Evolutionary conservation across 2,888 invertebrate genomes (phyloP).

Genomic region (Caenorhabditis becei): DNA sequence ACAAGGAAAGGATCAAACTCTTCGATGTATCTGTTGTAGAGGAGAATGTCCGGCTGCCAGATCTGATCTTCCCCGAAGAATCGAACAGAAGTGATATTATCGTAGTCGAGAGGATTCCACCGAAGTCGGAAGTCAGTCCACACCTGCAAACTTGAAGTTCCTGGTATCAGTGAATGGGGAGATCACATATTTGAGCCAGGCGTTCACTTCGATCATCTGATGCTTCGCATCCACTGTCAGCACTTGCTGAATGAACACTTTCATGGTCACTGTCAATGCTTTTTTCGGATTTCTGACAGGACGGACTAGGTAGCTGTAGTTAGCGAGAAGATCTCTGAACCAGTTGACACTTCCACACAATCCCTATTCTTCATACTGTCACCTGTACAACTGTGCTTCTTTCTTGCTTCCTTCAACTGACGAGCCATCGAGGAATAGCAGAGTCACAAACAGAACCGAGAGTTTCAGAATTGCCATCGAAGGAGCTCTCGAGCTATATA

Average conservation of each 20-base stretch:
- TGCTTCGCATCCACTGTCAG: conserved; percentile 82
- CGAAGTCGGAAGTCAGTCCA: conserved; percentile 73
- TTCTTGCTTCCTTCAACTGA: conserved; percentile 56
- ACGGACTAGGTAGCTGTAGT: conserved; percentile 73
- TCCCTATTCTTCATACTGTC: not conserved
- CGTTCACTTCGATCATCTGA: conserved; percentile 77
- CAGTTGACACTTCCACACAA: not conserved
- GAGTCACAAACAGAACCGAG: conserved; percentile 3
- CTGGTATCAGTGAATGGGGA: too few species aligned
- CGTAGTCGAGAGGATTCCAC: conserved; percentile 74
- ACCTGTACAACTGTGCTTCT: conserved; percentile 67
- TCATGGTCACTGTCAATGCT: conserved; percentile 71
- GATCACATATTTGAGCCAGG: conserved; percentile 76
- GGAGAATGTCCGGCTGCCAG: conserved; percentile 76
- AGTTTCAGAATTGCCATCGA: conserved; percentile 24
- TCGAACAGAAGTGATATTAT: conserved; percentile 71
- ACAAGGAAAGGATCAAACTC: conserved; percentile 23
- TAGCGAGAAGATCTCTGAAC: conserved; percentile 69
- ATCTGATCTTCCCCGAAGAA: conserved; percentile 71
- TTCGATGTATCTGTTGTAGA: conserved; percentile 74
- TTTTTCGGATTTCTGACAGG: conserved; percentile 69
- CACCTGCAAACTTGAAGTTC: conserved; percentile 58
- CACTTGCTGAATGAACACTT: conserved; percentile 82
- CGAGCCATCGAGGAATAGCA: conserved; percentile 6
- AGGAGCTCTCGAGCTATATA: conserved; percentile 14